Base-by-base conservation (phyloP, 2,797 vertebrate species). In the Neosilurus mollespiculum region DNA sequence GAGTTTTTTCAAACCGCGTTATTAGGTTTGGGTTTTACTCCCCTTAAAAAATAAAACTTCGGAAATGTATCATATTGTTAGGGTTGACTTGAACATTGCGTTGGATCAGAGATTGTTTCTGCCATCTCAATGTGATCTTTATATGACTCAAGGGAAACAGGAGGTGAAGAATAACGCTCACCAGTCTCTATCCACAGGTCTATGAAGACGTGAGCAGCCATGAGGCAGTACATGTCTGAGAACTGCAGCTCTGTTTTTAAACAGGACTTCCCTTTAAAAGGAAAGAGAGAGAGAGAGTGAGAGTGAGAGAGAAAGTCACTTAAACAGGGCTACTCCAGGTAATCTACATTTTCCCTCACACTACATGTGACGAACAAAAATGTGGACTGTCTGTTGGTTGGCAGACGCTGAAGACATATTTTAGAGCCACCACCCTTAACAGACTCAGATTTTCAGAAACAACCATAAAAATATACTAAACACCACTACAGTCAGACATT, bases 161-260 rank as follows among this genome's bases (percentile, higher is more conserved):
- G 26, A 56, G 3, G 34, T 80, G 30, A 51, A 61, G 4, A 70
- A 76, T 26, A n/a, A 76, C 67, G 11, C 51, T 92, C 86, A 98
- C 97, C 95, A 16, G 96, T 94, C 70, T 97, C 96, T 34, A 89
- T 92, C 97, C 98, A 99, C 62, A 99, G 87, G 91, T 99, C 98
- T 2, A 97, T 86, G 88, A 97, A 96, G 26, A 98, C 92, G n/a
- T 99, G 98, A 87, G 97, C 96, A 7, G 95, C 97, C 92, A 99
- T 96, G 81, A 99, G 95, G 89, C 97, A 98, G 88, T 99, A 99
- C 94, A 96, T 97, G 81, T 99, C 98, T 4, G 97, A 99, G 89
- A 97, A 97, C 90, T 98, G 98, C 86, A 99, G 90, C 91, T 99
- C 98, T 20, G 97, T 99, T 94, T 99, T 99, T 93, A 99, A 94